Evolutionary conservation across 2,888 invertebrate species (phyloP).

Genomic region (Carcina quercana): DNA sequence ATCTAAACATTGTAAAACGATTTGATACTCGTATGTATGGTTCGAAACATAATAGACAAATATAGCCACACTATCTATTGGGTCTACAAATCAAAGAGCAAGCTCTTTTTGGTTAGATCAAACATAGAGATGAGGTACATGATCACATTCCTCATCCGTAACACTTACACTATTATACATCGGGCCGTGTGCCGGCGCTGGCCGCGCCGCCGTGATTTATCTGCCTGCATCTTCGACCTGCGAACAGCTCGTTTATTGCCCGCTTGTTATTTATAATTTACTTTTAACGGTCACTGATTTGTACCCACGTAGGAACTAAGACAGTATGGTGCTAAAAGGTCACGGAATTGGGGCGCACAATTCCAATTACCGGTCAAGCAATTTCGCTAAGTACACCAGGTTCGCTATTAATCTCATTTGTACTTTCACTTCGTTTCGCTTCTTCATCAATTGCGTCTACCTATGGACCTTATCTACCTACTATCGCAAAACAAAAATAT

Average conservation of each 20-base stretch:
- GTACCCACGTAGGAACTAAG: slow-evolving; percentile 33
- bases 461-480: too few relatives aligned
- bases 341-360: slow-evolving; percentile 3
- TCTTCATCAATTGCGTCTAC: too few relatives aligned
- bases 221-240: slow-evolving; percentile 66
- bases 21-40: too few relatives aligned
- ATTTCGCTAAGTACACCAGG: too few relatives aligned
- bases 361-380: slow-evolving; percentile 5
- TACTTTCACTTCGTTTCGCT: too few relatives aligned
- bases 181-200: slow-evolving; percentile 28
- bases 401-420: too few relatives aligned
- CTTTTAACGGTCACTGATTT: slow-evolving; percentile 71
- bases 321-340: slow-evolving; percentile 6
- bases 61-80: background rate
- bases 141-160: slow-evolving; percentile 54
- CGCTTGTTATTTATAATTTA: slow-evolving; percentile 74
- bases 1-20: too few relatives aligned
- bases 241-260: slow-evolving; percentile 69
- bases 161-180: slow-evolving; percentile 47
- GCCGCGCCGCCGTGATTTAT: slow-evolving; percentile 55
- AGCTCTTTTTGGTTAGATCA: slow-evolving; percentile 28
- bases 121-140: slow-evolving; percentile 35
- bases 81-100: slow-evolving; percentile 24
- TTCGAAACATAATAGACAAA: too few relatives aligned
- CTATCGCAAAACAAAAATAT: too few relatives aligned